Base-by-base conservation (phyloP, 1,140 invertebrate genomes). In the Halyomorpha halys region DNA sequence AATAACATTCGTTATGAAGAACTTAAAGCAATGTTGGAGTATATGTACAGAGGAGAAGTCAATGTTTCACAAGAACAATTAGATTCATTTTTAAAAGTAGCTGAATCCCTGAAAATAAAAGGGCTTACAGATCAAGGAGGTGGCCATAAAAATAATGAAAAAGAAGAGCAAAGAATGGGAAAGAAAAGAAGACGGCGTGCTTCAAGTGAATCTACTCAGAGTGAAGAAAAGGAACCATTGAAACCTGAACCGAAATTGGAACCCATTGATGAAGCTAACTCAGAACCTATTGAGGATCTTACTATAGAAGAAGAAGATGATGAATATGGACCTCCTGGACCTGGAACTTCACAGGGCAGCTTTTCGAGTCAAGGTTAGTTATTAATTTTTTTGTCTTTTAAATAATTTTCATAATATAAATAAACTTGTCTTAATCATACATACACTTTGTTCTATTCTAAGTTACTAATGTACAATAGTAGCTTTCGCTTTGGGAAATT, bases 11-110 rank as follows among this genome's bases (percentile, higher is more conserved):
- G 90, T 76, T 93, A 89, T 77, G 85, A 89, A 76, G 89, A 94
- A 78, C 76, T 94, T 65, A 86, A 90, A 78, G 90, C 90, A 65
- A 90, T 94, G 84, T 88, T 94, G 83, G 89, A 92, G 74, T 94
- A 94, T 71, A 94, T 94, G 90, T 95, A 94, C 77, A 82, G 88
- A 70, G 92, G 92, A 53, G 91, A 94, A 80, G 91, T 94, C n/a
- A 93, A 93, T 77, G 91, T 95, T 74, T 88, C 87, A 67, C 90
- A 94, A 76, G 90, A 93, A 77, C 90, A 94, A 76, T 78, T 95
- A 71, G 86, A 87, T 62, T 87, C 90, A n/a, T 78, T 95, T 69
- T 76, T 95, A 44, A 92, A 92, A 74, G 90, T 91, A 47, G 92
- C 91, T 4, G 90, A 94, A 76, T 89, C 88, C 51, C 76, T 94